These are phyloP conservation scores for Oreotragus oreotragus DNA, from an alignment of 2,113 vertebrate genomes.

Conservation along the genomic window DNA sequence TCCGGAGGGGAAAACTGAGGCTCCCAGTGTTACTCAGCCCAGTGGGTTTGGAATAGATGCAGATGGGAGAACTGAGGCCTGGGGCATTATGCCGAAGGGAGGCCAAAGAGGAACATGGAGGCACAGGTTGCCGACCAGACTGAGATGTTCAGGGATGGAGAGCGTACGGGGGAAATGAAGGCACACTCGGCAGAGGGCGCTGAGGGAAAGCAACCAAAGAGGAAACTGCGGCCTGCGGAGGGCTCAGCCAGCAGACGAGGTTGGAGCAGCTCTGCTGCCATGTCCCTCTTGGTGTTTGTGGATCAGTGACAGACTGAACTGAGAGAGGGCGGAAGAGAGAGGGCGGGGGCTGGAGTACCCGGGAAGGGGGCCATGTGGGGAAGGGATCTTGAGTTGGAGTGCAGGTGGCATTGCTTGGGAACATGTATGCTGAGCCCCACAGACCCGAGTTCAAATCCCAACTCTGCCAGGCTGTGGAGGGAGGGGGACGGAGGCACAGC, in stretches of 20 bases:
- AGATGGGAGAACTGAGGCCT: background rate
- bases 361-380: background rate
- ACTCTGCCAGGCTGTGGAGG: background rate
- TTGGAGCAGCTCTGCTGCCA: background rate
- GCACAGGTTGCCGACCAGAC: too few relatives aligned
- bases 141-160: background rate
- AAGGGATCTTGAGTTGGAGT: too few relatives aligned
- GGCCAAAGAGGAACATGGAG: background rate
- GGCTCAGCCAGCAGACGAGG: background rate
- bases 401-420: background rate
- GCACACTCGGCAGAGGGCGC: background rate
- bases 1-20: background rate
- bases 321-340: background rate
- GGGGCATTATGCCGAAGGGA: background rate
- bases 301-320: background rate
- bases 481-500: too few relatives aligned
- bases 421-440: background rate
- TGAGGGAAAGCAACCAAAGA: background rate
- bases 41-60: background rate
- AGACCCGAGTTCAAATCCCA: background rate
- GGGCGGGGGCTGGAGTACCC: fast-evolving
- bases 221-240: background rate
- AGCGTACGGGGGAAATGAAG: background rate
- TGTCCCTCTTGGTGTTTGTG: background rate
- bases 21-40: background rate